Conservation (phyloP, 1,140 invertebrate genomes). For the Physella acuta region DNA sequence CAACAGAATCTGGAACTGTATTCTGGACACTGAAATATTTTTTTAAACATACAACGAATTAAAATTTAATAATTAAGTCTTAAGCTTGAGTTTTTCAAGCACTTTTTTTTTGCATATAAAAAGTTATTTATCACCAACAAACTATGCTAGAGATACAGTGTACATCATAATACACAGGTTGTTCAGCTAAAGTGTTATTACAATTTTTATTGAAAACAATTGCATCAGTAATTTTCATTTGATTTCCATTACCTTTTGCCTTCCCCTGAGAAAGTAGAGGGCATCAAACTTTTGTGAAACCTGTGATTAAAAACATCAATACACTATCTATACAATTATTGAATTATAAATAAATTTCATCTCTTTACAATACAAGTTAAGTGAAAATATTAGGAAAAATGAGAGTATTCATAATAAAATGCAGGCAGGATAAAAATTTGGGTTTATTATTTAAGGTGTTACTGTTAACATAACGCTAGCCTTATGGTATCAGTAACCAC, state of each 20-base stretch:
- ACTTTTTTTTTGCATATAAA: neutral
- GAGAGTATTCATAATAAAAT: neutral
- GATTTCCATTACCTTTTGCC: constrained; percentile 9
- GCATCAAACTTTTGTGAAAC: constrained; percentile 19
- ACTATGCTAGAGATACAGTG: neutral
- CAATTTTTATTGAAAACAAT: neutral
- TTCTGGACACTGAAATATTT: neutral
- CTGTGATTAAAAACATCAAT: constrained; percentile 3
- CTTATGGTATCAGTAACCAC: no score
- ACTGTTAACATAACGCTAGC: no score
- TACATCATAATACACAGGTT: neutral
- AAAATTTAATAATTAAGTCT: neutral
- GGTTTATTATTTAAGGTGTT: neutral
- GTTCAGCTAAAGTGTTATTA: neutral
- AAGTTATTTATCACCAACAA: neutral
- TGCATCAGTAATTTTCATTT: neutral
- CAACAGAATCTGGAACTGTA: constrained; percentile 11
- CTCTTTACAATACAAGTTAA: neutral
- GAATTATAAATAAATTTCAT: no score
- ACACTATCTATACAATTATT: no score
- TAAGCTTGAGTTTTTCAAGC: neutral
- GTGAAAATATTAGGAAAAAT: neutral
- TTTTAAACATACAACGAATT: neutral
- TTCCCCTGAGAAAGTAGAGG: constrained; percentile 1
- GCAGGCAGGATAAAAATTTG: neutral